These are phyloP conservation scores for Peromyscus attwateri DNA, from an alignment of 2,797 vertebrate species.

Conservation along the genomic window DNA sequence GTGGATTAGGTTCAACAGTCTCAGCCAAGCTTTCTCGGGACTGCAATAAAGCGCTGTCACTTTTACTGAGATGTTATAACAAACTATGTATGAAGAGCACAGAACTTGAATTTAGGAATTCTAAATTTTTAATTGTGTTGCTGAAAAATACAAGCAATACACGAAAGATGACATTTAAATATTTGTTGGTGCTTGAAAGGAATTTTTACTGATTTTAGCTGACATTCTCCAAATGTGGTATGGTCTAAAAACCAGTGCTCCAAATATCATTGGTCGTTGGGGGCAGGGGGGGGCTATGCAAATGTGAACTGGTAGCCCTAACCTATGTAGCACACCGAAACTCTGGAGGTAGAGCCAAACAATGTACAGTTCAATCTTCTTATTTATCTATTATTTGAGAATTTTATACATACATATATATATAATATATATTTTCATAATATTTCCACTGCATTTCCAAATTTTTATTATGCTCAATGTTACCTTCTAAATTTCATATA, in stretches of 20 bases:
- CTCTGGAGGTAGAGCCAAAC: fast-evolving
- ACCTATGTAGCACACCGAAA: neutral
- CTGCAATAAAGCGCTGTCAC: neutral
- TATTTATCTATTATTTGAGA: neutral
- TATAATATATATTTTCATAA: neutral
- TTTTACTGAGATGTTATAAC: neutral
- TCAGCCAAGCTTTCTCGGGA: neutral
- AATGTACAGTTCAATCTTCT: neutral
- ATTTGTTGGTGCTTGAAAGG: neutral
- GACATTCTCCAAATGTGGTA: neutral
- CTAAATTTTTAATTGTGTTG: neutral
- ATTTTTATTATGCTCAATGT: neutral
- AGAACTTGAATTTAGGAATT: neutral
- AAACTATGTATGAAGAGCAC: neutral
- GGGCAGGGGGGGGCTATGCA: neutral
- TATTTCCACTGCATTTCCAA: neutral
- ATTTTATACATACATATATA: neutral
- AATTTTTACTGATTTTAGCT: neutral
- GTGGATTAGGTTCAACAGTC: neutral
- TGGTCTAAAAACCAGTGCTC: neutral
- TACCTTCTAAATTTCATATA: neutral
- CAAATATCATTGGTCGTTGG: no score
- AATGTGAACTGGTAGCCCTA: neutral
- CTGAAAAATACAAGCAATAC: neutral
- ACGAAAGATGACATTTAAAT: neutral